phyloP scores from a whole-genome alignment of 92 coral and sea anemone species.

The Epizoanthus rinbou region DNA sequence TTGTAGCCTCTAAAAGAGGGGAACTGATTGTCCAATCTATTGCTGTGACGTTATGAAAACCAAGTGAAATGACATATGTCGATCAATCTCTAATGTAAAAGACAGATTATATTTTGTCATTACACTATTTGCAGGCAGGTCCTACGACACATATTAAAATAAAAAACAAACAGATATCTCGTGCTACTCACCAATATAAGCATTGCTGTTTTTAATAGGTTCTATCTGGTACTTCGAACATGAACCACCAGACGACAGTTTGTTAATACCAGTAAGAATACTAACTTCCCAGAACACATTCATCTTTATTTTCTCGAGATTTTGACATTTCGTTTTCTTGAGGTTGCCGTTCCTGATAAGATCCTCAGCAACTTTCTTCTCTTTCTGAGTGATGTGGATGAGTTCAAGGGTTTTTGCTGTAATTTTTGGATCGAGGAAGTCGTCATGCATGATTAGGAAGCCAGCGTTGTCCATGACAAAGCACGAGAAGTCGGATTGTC shows the following conservation, averaged over 20 bases:
- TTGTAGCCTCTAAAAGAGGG: no score
- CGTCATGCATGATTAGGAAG: conserved; percentile 62
- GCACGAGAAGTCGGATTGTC: conserved; percentile 33
- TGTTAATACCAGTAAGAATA: conserved; percentile 28
- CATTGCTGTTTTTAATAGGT: conserved; percentile 41
- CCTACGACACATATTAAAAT: no score
- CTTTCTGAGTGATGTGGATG: conserved; percentile 63
- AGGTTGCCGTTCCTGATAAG: conserved; percentile 45
- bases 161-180: no score
- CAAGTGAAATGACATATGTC: no score
- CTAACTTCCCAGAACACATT: conserved; percentile 54
- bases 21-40: no score
- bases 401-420: conserved; percentile 40
- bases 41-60: no score
- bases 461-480: conserved; percentile 67
- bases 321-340: conserved; percentile 48
- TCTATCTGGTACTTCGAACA: conserved; percentile 50
- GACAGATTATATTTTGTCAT: no score
- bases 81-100: no score
- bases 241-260: not conserved
- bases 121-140: no score
- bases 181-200: conserved; percentile 46
- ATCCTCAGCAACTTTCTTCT: conserved; percentile 53
- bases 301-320: conserved; percentile 47
- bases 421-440: conserved; percentile 56